Conservation (phyloP, 2,888 invertebrate genomes). For the Cinara cedri region DNA sequence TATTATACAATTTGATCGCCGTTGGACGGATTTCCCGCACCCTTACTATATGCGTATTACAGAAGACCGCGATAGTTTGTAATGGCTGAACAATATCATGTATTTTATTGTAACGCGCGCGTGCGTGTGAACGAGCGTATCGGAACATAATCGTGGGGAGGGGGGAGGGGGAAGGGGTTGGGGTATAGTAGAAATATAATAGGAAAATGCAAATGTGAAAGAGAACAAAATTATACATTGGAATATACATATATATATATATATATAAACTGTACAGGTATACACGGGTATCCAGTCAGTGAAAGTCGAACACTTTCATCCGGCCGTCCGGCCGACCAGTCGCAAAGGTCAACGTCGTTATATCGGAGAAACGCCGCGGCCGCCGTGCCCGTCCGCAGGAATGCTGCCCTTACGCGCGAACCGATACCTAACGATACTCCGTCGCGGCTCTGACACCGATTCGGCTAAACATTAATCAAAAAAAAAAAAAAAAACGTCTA, state of each 20-base stretch:
- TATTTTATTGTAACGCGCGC: too few relatives aligned
- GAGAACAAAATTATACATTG: slow-evolving; percentile 37
- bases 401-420: slow-evolving; percentile 54
- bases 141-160: background rate
- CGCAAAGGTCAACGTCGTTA: slow-evolving; percentile 57
- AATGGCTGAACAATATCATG: too few relatives aligned
- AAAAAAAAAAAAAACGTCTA: too few relatives aligned
- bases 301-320: slow-evolving; percentile 56
- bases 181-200: background rate
- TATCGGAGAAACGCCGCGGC: slow-evolving; percentile 44
- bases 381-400: slow-evolving; percentile 47
- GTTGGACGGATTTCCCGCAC: too few relatives aligned
- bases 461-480: slow-evolving; percentile 52
- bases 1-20: too few relatives aligned
- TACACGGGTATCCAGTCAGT: slow-evolving; percentile 7
- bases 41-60: too few relatives aligned
- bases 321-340: slow-evolving; percentile 27
- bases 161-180: background rate
- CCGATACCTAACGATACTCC: background rate
- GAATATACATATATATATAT: background rate
- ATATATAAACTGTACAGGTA: too few relatives aligned
- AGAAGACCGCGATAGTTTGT: too few relatives aligned
- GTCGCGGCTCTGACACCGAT: slow-evolving; percentile 48
- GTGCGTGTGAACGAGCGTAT: too few relatives aligned
- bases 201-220: slow-evolving; percentile 48